Conservation (phyloP, 2,888 invertebrate species). For the Cacoxenus indagator region DNA sequence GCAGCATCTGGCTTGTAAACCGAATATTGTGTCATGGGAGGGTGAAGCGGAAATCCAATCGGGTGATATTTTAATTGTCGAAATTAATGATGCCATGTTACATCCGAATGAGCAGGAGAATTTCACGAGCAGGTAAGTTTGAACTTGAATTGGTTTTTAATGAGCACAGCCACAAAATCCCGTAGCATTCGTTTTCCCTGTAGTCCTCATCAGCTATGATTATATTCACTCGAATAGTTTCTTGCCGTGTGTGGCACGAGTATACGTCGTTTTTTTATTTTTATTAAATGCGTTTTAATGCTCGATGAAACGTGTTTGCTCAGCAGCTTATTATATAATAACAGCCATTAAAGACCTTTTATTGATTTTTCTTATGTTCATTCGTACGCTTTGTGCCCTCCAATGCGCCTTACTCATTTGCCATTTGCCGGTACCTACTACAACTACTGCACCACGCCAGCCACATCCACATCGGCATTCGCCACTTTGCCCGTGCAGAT, state of each 20-base stretch:
- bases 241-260: constrained; percentile 3
- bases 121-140: constrained; percentile 57
- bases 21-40: constrained; percentile 77
- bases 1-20: constrained; percentile 71
- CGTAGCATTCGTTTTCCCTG: background rate
- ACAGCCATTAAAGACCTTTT: constrained; percentile 58
- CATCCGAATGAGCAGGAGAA: constrained; percentile 58
- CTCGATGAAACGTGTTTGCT: constrained; percentile 51
- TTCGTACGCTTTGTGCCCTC: background rate
- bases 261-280: constrained; percentile 40
- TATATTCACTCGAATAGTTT: background rate
- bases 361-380: constrained; percentile 54
- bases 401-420: background rate
- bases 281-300: constrained; percentile 49
- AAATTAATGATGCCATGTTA: constrained; percentile 77
- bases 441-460: constrained; percentile 13
- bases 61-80: constrained; percentile 80
- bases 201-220: background rate
- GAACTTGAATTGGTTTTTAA: constrained; percentile 1
- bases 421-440: too few relatives aligned
- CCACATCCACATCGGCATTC: too few relatives aligned
- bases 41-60: constrained; percentile 79
- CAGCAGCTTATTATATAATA: constrained; percentile 60
- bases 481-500: too few relatives aligned
- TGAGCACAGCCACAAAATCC: background rate